phyloP scores from a whole-genome alignment of 2,113 vertebrate species.

The Microtus ochrogaster region DNA sequence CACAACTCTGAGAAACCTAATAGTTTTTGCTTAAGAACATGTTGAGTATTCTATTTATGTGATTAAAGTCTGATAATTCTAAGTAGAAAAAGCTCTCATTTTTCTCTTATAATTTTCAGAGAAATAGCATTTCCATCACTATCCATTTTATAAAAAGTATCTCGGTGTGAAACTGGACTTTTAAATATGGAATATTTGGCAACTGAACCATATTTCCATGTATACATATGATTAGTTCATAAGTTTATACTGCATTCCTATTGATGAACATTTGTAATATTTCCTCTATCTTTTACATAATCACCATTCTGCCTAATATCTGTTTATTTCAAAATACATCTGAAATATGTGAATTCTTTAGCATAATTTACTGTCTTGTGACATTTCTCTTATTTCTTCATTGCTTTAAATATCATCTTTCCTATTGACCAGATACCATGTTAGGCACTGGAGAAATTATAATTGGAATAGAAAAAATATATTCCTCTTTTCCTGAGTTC shows the following conservation, averaged over 20 bases:
- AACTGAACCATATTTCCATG: not conserved
- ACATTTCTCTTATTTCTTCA: not conserved
- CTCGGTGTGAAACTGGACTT: not conserved
- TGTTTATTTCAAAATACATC: not conserved
- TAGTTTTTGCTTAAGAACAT: not conserved
- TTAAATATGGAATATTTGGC: conserved; percentile 21
- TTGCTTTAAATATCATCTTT: not conserved
- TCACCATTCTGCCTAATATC: not conserved
- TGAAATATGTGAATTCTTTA: conserved; percentile 15
- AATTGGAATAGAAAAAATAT: not conserved
- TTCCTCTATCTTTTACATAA: not conserved
- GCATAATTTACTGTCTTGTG: not conserved
- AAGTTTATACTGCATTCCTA: not conserved
- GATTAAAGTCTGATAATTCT: not conserved
- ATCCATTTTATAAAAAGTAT: not conserved
- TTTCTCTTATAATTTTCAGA: conserved; percentile 12
- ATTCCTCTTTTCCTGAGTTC: not conserved
- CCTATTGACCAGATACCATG: not conserved
- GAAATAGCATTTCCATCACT: not conserved
- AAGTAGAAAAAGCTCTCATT: not conserved
- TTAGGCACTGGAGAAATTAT: not conserved
- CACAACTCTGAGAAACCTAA: not conserved
- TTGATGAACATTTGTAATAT: not conserved
- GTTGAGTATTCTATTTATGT: not conserved
- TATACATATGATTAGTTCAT: not conserved